phyloP scores from a whole-genome alignment of 2,797 vertebrate species.

The Ctenosaura bakeri region DNA sequence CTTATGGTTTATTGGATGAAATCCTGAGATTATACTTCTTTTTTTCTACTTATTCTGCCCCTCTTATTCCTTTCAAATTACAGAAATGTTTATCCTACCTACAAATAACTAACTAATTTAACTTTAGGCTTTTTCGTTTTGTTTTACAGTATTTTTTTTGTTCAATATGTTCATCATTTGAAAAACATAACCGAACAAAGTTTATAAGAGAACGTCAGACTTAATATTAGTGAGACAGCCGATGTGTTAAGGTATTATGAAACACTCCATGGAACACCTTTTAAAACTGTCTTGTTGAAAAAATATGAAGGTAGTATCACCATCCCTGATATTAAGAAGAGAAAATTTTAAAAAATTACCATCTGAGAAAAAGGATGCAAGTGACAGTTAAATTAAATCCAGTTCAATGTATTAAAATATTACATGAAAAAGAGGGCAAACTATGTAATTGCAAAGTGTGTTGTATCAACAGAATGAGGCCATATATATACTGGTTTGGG shows the following conservation, averaged over 20 bases:
- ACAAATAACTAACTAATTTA: background rate
- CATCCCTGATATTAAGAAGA: conserved; percentile 31
- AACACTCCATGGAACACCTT: background rate
- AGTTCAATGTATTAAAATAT: background rate
- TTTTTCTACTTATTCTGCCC: conserved; percentile 6
- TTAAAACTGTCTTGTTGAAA: conserved; percentile 22
- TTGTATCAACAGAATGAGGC: background rate
- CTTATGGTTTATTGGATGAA: background rate
- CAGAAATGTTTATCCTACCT: background rate
- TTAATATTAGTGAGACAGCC: conserved; percentile 33
- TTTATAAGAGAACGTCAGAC: conserved; percentile 53
- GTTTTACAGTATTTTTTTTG: conserved; percentile 1
- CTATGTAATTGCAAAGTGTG: background rate
- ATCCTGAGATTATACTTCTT: background rate
- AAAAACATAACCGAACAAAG: conserved; percentile 40
- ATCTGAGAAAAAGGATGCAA: conserved; percentile 19
- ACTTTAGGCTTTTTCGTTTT: background rate
- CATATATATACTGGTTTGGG: background rate
- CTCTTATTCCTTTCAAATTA: background rate
- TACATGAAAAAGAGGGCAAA: background rate
- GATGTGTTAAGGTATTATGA: background rate
- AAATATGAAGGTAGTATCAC: conserved; percentile 40
- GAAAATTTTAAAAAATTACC: conserved; percentile 26
- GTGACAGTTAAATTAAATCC: background rate
- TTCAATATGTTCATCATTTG: conserved; percentile 29